Evolutionary conservation across 1,140 invertebrate genomes (phyloP), one percentile per base, ranked within the genome.

Genomic region (Bilobella aurantiaca): DNA sequence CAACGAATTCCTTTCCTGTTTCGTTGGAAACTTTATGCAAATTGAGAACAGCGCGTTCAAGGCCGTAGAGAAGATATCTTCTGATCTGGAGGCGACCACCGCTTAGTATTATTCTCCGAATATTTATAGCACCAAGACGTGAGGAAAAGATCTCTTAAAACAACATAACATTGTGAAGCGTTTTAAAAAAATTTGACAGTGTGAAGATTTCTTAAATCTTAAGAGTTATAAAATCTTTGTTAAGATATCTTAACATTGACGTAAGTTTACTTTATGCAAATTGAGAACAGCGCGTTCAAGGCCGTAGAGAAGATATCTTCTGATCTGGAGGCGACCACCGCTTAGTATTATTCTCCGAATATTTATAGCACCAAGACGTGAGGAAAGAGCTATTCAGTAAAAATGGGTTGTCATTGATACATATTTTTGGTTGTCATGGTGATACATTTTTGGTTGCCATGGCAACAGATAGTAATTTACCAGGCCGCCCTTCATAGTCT

Each of bases 1-100:
- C 49, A 53, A 53, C 25, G 49, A 53, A 53, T 53, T 53, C 49
- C 21, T 53, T 53, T 23, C 49, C 49, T 18, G 49, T 53, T 23
- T 53, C 49, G 21, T 53, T 53, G 12, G 49, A 53, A 5, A 53
- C 49, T 53, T 53, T 53, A 5, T 53, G 49, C 14, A 53, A 5
- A 23, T 53, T 53, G 49, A 16, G 49, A 3, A 53, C 23, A 16
- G 49, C 49, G 14, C 23, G 12, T 53, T 53, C 49, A 16, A 53
- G 25, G 5, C 49, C 49, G 23, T 53, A 53, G 49, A 53, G 12
- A 5, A 53, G 23, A 53, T 53, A 53, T 18, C 49, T 12, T 23
- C 49, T 53, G 12, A 53, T 23, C 23, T 53, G 14, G 5, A 18
- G 14, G 12, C 49, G 12, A 12, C 25, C 8, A 18, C 49, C 49